Percentiles rank a stretch among this genome's conserved stretches.
phyloP scores from a whole-genome alignment of 2,797 vertebrate genomes.

The Parotocinclus haroldoi region DNA sequence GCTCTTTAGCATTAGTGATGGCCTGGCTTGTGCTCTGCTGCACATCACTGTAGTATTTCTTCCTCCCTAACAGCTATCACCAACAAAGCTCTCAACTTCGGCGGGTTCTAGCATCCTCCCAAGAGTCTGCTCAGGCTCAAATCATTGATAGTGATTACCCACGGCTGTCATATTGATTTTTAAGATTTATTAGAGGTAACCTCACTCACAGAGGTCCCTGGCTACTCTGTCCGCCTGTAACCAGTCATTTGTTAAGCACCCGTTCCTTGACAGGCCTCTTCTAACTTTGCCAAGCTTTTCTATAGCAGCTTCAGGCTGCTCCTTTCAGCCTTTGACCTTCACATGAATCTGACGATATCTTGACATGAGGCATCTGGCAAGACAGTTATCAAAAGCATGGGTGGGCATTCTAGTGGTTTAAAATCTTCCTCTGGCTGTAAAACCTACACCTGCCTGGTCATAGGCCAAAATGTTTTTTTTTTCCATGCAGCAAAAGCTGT shows the following conservation, averaged over 20 bases:
- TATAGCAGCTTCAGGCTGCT: background rate
- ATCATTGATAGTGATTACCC: constrained; percentile 77
- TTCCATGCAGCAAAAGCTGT: background rate
- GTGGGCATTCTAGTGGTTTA: background rate
- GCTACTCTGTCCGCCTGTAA: constrained; percentile 57
- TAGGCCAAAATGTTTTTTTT: background rate
- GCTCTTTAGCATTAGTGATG: constrained; percentile 18
- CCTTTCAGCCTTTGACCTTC: constrained; percentile 21
- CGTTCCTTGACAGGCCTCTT: constrained; percentile 56
- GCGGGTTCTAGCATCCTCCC: constrained; percentile 53
- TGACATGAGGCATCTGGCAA: constrained; percentile 9
- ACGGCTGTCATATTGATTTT: constrained; percentile 72
- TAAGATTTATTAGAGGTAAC: constrained; percentile 69
- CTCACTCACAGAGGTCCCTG: constrained; percentile 59
- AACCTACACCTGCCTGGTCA: background rate
- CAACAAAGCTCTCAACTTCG: constrained; percentile 38
- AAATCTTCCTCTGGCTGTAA: background rate
- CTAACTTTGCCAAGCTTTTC: constrained; percentile 12
- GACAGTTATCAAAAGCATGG: constrained; percentile 11
- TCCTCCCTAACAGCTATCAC: constrained; percentile 48
- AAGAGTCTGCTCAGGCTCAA: constrained; percentile 57
- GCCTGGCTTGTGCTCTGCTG: background rate
- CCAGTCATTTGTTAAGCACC: constrained; percentile 71
- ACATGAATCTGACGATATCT: constrained; percentile 1
- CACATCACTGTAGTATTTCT: constrained; percentile 59